Base-by-base conservation (phyloP, 2,797 vertebrate genomes). In the Alectoris magna region DNA sequence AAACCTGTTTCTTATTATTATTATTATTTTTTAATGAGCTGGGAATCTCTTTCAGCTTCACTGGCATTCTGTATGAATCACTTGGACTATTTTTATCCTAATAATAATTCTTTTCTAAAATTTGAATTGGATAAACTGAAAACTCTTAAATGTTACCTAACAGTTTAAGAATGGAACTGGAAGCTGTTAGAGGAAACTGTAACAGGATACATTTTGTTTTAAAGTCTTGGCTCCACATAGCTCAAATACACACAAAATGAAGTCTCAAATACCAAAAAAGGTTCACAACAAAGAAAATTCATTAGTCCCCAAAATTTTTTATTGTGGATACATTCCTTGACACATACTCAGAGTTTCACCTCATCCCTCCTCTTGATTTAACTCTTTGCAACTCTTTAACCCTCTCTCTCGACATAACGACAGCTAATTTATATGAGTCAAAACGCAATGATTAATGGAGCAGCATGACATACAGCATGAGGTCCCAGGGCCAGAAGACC, bases 131-230 rank as follows among this genome's bases (percentile, higher is more conserved):
- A 7, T 64, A 86, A 90, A 48, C 26, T 72, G 69, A 69, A 69
- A 83, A 63, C 23, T 85, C n/a, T 81, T 60, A 88, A 74, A 67
- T 6, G 10, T 79, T 70, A 27, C 87, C 72, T 75, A 95, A 76
- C 36, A 88, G 13, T 87, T 93, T 87, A 87, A 76, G 60, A 87
- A 88, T 74, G 56, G 68, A 92, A 82, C 46, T 44, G 51, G 63
- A 78, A 14, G 15, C 14, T 67, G 34, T 60, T 87, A 86, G 38
- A 84, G 48, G 68, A 95, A 90, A 79, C 34, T 0, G 3, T 84
- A 92, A 89, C 27, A 83, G 68, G 75, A 91, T 84, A 84, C 23
- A 68, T 77, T 90, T 95, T 88, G 44, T 88, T 93, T 94, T 76
- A 91, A 93, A 78, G 24, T 4, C n/a, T 91, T 78, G 82, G 75